Conservation (phyloP, 2,113 vertebrate genomes). For the Anseranas semipalmata region DNA sequence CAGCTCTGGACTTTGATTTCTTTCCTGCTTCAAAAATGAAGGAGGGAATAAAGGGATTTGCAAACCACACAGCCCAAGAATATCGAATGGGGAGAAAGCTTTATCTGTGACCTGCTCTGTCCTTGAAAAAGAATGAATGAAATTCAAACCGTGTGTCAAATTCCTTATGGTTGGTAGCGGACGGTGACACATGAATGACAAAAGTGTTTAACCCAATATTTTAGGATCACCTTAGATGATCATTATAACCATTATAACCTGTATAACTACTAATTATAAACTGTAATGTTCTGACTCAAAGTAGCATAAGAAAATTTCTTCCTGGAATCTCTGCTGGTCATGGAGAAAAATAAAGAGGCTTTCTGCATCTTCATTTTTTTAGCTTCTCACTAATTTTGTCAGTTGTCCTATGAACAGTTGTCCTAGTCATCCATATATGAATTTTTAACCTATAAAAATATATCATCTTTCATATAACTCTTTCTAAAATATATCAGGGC, state of each 20-base stretch:
- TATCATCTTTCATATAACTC: neutral
- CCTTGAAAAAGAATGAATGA: neutral
- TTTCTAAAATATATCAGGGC: neutral
- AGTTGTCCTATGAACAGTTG: neutral
- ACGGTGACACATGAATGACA: neutral
- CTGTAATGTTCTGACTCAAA: neutral
- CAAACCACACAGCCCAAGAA: neutral
- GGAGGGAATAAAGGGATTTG: neutral
- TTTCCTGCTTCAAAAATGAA: neutral
- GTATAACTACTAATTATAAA: neutral
- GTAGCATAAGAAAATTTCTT: neutral
- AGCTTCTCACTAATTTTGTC: neutral
- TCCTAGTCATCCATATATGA: neutral
- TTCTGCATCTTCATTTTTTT: neutral
- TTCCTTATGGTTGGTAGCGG: neutral
- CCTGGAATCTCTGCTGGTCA: rapidly evolving
- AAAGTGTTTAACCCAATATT: neutral
- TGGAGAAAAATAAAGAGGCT: neutral
- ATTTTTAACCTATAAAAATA: neutral
- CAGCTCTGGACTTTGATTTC: neutral
- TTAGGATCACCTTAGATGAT: neutral
- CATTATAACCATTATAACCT: neutral
- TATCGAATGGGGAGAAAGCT: neutral
- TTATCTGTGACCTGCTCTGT: neutral
- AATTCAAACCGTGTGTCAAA: neutral